phyloP scores from a whole-genome alignment of 2,797 vertebrate genomes.

The Silurus lanzhouensis region DNA sequence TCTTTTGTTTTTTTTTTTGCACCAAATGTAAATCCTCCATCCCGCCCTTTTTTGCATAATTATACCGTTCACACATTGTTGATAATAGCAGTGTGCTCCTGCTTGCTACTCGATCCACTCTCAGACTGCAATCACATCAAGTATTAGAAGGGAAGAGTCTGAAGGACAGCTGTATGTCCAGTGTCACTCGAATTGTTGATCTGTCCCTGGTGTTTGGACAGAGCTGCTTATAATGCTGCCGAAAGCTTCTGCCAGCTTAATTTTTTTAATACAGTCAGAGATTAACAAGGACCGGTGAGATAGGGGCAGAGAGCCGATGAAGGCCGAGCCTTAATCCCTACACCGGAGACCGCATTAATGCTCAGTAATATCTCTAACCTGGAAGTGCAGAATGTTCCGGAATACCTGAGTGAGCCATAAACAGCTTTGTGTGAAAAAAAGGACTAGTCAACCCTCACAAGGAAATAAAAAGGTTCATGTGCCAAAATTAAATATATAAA shows the following conservation, averaged over 20 bases:
- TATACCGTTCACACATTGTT: conserved; percentile 10
- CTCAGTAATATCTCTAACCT: conserved; percentile 20
- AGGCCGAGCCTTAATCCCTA: conserved; percentile 43
- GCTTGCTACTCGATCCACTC: background rate
- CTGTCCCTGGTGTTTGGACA: conserved; percentile 53
- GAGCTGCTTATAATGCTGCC: conserved; percentile 65
- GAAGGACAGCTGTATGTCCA: conserved; percentile 42
- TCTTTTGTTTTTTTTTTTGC: conserved; percentile 19
- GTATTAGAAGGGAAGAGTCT: conserved; percentile 19
- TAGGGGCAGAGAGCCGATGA: conserved; percentile 20
- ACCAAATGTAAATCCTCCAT: background rate
- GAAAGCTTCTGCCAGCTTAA: conserved; percentile 46
- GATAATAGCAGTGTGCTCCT: conserved; percentile 3
- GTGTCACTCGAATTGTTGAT: conserved; percentile 50
- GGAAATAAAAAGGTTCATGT: background rate
- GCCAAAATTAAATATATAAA: background rate
- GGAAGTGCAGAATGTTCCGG: background rate
- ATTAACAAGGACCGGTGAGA: conserved; percentile 39
- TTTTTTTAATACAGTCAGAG: conserved; percentile 50
- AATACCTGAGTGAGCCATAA: conserved; percentile 15
- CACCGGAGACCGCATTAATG: conserved; percentile 27
- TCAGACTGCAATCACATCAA: conserved; percentile 20
- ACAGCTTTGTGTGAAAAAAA: background rate
- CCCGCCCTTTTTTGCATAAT: conserved; percentile 34
- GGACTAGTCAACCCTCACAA: background rate